Base-by-base conservation (phyloP, 2,797 vertebrate genomes). In the Spheniscus humboldti region DNA sequence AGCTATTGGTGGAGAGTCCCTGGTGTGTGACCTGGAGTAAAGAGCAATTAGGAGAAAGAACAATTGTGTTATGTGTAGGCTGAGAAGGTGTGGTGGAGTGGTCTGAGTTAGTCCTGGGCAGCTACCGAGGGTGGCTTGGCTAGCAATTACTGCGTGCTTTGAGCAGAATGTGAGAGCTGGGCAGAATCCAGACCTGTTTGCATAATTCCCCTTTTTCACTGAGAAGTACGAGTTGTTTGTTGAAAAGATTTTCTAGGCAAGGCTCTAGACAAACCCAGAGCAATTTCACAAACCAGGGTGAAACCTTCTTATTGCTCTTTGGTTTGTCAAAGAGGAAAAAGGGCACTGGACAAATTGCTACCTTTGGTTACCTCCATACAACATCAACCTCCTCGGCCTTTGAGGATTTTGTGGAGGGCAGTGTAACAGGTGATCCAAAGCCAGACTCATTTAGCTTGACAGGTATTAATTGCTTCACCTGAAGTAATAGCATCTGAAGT, bases 161-260 rank as follows among this genome's bases (percentile, higher is more conserved):
- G 67, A 50, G 67, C 67, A 52, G 24, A 11, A 22, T 2, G 4
- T 2, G 10, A 48, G 22, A 30, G 12, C 60, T 35, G 45, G 22
- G 45, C 8, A 50, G 50, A 72, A 60, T 24, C 57, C 53, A 72
- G 43, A 30, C 53, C 57, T 66, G 5, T 30, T 18, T 50, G 9
- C 13, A 1, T 1, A 3, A 37, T 2, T 73, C 45, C 22, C 7
- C 22, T n/a, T 25, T 18, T 18, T n/a, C 52, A 50, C 30, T 1
- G 19, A 48, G 64, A 85, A 6, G 10, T 2, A 28, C 0, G 2
- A 73, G 33, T 13, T 4, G 2, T 56, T 81, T 6, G 1, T 10
- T 28, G 67, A 27, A 22, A 56, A 31, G 43, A 9, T 45, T 76
- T 45, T 15, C 20, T 11, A 13, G 41, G 22, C 12, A 55, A 64